Base-by-base conservation (phyloP, 2,113 vertebrate species). In the Lagopus muta region DNA sequence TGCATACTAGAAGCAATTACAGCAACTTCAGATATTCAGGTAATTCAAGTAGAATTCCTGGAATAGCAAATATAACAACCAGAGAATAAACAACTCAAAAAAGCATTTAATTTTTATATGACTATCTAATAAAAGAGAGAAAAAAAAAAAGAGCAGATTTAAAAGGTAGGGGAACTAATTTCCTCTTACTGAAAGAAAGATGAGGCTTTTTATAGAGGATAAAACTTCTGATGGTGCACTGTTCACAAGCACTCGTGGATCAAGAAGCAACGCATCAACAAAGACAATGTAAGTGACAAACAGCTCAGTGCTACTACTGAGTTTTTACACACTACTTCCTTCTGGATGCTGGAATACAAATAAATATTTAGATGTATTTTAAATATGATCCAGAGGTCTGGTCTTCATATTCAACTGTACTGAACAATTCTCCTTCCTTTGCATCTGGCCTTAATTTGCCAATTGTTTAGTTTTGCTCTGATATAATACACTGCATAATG, bases 41-140 rank as follows among this genome's bases (percentile, higher is more conserved):
- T 74, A 55, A 38, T 88, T 71, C 45, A 66, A n/a, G 15, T 11
- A 50, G 65, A n/a, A 7, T 54, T n/a, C 48, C 48, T 8, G 10
- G 5, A 70, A 5, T 11, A 70, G 27, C 32, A 9, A 75, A 36
- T 48, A 8, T 28, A 45, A 28, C 22, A 85, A 22, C 7, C 11
- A 77, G 36, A 73, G 21, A 48, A 52, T 70, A 67, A 88, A 40
- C 25, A 77, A 38, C 57, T 88, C 55, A 74, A 82, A 58, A 20
- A 34, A 67, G 19, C 22, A 22, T 13, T 48, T 47, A n/a, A 43
- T 65, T 79, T 85, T 80, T 62, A 58, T 60, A 21, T 32, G 9
- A 8, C 0, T 0, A 3, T 71, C 32, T 77, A 21, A 66, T 55
- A 55, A 17, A 11, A 58, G 5, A 34, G n/a, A n/a, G n/a, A n/a